These are phyloP conservation scores for Candoia aspera DNA, from an alignment of 2,113 vertebrate species.

Conservation along the genomic window DNA sequence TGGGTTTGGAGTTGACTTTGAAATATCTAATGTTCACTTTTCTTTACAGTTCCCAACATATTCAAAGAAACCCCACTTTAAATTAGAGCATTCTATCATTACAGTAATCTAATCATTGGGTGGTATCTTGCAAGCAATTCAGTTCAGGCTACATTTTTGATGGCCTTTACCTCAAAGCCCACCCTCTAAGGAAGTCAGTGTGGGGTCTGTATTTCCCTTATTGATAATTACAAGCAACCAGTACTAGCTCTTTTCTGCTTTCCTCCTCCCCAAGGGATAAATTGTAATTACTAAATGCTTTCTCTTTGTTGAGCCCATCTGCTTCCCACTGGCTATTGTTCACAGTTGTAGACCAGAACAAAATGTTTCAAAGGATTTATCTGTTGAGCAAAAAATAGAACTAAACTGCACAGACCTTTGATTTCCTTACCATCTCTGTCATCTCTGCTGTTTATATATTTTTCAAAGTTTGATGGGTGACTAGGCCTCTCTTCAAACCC, in stretches of 20 bases:
- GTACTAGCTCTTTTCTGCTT: background rate
- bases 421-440: background rate
- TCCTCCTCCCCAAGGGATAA: background rate
- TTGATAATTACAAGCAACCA: background rate
- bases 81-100: background rate
- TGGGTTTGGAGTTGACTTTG: background rate
- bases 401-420: constrained; percentile 2
- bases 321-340: background rate
- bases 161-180: background rate
- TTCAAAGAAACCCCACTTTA: background rate
- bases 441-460: background rate
- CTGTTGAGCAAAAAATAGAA: constrained; percentile 22
- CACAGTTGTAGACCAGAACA: background rate
- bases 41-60: background rate
- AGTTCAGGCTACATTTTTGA: background rate
- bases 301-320: background rate
- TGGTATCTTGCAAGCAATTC: background rate
- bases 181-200: background rate
- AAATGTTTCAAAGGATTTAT: background rate
- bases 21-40: background rate
- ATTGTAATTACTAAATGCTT: background rate
- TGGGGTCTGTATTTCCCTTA: background rate
- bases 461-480: background rate
- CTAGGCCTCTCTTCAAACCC: background rate
- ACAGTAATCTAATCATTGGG: background rate